Evolutionary conservation across 2,113 vertebrate species (phyloP).

Genomic region (Choloepus hoffmanni): DNA sequence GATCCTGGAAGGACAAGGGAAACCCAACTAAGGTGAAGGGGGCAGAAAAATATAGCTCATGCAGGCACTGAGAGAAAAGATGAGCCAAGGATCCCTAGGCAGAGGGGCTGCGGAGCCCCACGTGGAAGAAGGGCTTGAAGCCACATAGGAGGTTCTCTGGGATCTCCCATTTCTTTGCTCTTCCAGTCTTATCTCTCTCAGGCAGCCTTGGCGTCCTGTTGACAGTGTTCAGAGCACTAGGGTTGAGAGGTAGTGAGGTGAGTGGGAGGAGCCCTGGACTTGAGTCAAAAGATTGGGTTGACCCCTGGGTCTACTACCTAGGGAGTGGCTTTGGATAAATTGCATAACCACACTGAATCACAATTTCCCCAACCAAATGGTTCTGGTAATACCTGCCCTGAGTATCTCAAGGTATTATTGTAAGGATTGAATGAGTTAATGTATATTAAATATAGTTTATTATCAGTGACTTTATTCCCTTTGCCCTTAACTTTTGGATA

Average conservation of each 20-base stretch:
- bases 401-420: neutral
- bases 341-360: neutral
- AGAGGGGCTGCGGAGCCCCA: neutral
- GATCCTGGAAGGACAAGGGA: neutral
- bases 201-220: neutral
- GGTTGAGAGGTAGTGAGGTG: neutral
- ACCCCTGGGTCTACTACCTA: neutral
- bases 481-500: constrained; percentile 42
- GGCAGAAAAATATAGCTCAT: neutral
- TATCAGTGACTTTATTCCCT: neutral
- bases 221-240: neutral
- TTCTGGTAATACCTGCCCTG: constrained; percentile 18
- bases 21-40: neutral
- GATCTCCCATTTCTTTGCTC: neutral
- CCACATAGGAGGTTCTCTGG: neutral
- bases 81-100: neutral
- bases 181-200: neutral
- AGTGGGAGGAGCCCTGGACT: neutral
- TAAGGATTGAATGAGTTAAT: neutral
- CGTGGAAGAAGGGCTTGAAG: neutral
- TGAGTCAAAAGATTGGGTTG: neutral
- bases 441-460: neutral
- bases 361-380: constrained; percentile 22
- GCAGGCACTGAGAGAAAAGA: neutral
- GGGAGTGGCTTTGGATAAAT: neutral